Evolutionary conservation across 2,888 invertebrate genomes (phyloP), one percentile per base, ranked within the genome.

Genomic region (Platycheirus albimanus): DNA sequence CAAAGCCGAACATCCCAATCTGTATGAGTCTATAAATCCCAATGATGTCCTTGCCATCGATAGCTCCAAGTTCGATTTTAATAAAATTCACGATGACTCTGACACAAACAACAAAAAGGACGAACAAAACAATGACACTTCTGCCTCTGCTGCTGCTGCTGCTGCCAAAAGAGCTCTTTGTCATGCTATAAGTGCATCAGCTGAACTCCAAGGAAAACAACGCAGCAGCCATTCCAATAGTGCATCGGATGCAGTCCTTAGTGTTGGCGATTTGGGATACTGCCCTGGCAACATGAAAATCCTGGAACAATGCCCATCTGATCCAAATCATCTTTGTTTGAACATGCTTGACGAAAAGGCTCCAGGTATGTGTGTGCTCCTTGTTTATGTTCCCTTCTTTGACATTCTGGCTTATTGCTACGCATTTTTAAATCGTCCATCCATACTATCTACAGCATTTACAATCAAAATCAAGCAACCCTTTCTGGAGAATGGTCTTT

Each of bases 391-490:
- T n/a, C n/a, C n/a, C n/a, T n/a, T 36, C 5, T 43, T 54, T 17
- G 13, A 36, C 51, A n/a, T 58, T 13, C 28, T n/a, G 8, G 13
- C 4, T 33, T 30, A 43, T 17, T 43, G 24, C 15, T 36, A 19
- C 5, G 6, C 6, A n/a, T 17, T 33, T 2, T 54, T n/a, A 10
- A 15, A 10, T n/a, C 3, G 1, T 24, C n/a, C n/a, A n/a, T n/a
- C n/a, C n/a, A n/a, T n/a, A n/a, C n/a, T n/a, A n/a, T 13, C 15
- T 1, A n/a, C 58, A 89, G 89, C 85, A 2, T 88, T 87, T 56
- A 87, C 75, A 43, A 85, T 90, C 3, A 88, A 88, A 85, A 74
- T 89, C 8, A 87, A 89, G 77, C 86, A 89, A 58, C 88, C 90
- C 5, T 90, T 90, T 51, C 78, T 86, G 2, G 86, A 89, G 51